These are phyloP conservation scores for Martes martes DNA, from an alignment of 2,113 vertebrate species.

Conservation along the genomic window DNA sequence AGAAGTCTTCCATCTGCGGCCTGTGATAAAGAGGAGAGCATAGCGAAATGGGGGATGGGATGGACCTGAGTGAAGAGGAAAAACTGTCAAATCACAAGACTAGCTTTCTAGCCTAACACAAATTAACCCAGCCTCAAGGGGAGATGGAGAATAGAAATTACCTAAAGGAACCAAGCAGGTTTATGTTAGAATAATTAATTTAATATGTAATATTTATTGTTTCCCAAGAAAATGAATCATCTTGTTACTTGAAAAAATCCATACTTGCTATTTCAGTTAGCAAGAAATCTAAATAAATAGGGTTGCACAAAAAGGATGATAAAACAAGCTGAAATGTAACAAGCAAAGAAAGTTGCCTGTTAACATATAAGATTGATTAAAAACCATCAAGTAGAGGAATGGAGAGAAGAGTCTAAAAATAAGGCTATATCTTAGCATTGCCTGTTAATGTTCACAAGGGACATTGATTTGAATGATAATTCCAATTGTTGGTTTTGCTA, in stretches of 20 bases:
- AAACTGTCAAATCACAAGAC: conserved; percentile 27
- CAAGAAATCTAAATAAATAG: conserved; percentile 44
- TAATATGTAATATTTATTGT: conserved; percentile 29
- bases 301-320: background rate
- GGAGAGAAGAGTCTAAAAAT: conserved; percentile 30
- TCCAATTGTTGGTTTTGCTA: conserved; percentile 62
- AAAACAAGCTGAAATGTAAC: conserved; percentile 24
- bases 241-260: conserved; percentile 20
- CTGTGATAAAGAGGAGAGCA: background rate
- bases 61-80: background rate
- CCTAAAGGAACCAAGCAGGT: background rate
- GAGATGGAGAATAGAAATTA: background rate
- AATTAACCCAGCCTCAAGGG: background rate
- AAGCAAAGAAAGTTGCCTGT: conserved; percentile 38
- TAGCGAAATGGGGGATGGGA: background rate
- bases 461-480: conserved; percentile 67
- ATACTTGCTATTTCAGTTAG: conserved; percentile 25
- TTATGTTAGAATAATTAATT: conserved; percentile 7
- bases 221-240: conserved; percentile 46
- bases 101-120: background rate
- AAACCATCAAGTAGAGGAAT: background rate
- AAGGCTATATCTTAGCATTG: conserved; percentile 25
- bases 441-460: conserved; percentile 38
- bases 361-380: conserved; percentile 41
- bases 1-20: background rate